Conservation (phyloP, 2,797 vertebrate species). For the Xyrichtys novacula region DNA sequence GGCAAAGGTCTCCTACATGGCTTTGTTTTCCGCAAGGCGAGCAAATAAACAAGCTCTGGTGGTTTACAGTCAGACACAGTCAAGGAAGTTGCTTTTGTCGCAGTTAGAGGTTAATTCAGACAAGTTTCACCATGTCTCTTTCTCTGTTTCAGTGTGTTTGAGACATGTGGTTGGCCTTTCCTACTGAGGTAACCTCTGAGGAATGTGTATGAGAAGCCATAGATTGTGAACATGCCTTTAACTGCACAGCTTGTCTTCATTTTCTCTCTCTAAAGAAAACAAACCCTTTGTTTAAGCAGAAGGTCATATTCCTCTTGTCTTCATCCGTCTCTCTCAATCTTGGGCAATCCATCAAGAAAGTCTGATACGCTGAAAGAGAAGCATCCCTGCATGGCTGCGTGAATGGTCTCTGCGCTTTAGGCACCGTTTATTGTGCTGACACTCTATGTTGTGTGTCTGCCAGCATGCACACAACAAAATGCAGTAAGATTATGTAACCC, state of each 20-base stretch:
- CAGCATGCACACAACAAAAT: constrained; percentile 31
- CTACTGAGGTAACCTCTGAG: constrained; percentile 37
- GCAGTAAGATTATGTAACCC: constrained; percentile 59
- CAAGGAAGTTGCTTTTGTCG: constrained; percentile 11
- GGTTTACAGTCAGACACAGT: neutral
- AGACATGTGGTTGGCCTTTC: constrained; percentile 19
- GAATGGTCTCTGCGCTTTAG: neutral
- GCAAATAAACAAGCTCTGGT: no score
- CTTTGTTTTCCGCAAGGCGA: neutral
- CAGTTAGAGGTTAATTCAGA: constrained; percentile 11
- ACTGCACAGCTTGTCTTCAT: constrained; percentile 3
- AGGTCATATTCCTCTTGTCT: constrained; percentile 27
- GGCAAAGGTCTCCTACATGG: neutral
- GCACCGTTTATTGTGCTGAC: constrained; percentile 38
- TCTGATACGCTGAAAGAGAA: neutral
- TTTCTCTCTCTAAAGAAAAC: constrained; percentile 5
- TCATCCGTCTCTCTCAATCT: constrained; percentile 37
- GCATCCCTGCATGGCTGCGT: neutral
- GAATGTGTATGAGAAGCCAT: constrained; percentile 54
- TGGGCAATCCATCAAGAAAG: constrained; percentile 1
- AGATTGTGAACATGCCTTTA: constrained; percentile 7
- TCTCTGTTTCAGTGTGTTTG: neutral
- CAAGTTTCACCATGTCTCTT: constrained; percentile 63
- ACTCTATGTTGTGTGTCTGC: constrained; percentile 21
- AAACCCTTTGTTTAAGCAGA: neutral